Evolutionary conservation across 2,888 invertebrate species (phyloP), one percentile per base, ranked within the genome.

Genomic region (Drosophila anomelani): DNA sequence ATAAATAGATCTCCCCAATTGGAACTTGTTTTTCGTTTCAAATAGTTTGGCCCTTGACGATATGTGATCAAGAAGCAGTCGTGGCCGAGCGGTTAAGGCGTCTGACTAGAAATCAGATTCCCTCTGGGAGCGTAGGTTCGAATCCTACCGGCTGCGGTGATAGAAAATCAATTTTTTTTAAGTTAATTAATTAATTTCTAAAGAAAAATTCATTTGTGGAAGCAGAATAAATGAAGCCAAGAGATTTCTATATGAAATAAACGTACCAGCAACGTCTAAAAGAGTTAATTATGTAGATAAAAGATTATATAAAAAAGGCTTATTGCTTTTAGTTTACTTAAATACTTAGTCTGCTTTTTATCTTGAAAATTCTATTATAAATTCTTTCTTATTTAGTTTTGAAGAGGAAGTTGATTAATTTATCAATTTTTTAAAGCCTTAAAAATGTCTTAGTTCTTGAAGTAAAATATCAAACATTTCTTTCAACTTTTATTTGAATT

Each of bases 101-200:
- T 77, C 81, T 85, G 86, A 81, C 80, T 83, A 80, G 92, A 92
- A 92, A 92, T 92, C 92, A 92, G 92, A 92, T 96, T 96, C 96
- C 96, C 95, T 96, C 95, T 96, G 95, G 96, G 96, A 95, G 95
- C 95, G 95, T 95, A 95, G 95, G 95, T 96, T 96, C 95, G 95
- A 95, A 95, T 95, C 95, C 95, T 96, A 95, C 95, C 95, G 95
- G 94, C 95, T 95, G 95, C 95, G 95, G 10, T 56, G n/a, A 49
- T 32, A 32, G 12, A 12, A 9, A 13, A 8, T 47, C 17, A 32
- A n/a, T n/a, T 49, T 49, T 49, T 49, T 49, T 49, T 49, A 17
- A 32, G 4, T 1, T 17, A 1, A 6, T 5, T 12, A 12, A 32
- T 15, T 4, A 1, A 46, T 15, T 1, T 43, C n/a, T n/a, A n/a